Percentiles rank a stretch among this genome's conserved stretches.
These are phyloP conservation scores for Drosophila nigrodunni DNA, from an alignment of 1,140 invertebrate genomes.

Conservation along the genomic window DNA sequence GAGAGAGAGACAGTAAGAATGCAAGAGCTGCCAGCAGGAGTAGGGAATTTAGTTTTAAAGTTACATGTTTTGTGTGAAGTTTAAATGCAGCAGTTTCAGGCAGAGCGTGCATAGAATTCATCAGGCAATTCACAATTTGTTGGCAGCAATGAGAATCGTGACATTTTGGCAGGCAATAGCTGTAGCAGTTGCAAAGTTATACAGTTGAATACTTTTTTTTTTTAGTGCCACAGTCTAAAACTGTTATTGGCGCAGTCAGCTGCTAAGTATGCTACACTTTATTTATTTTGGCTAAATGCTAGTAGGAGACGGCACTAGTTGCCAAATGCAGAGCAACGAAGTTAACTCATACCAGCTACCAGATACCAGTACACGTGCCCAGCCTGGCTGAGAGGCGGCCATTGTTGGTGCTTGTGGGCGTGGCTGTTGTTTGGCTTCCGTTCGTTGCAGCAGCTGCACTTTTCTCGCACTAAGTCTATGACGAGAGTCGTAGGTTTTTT, in stretches of 20 bases:
- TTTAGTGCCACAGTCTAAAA: slow-evolving; percentile 13
- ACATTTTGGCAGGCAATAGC: slow-evolving; percentile 41
- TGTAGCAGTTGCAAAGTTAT: slow-evolving; percentile 12
- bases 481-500: slow-evolving; percentile 33
- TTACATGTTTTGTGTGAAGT: slow-evolving; percentile 1
- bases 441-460: slow-evolving; percentile 59
- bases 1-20: slow-evolving; percentile 23
- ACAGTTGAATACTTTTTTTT: background rate
- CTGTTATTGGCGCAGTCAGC: slow-evolving; percentile 46
- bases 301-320: slow-evolving; percentile 37
- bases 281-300: slow-evolving; percentile 21
- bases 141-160: slow-evolving; percentile 56
- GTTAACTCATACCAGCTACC: slow-evolving; percentile 24
- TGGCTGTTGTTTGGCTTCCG: slow-evolving; percentile 35
- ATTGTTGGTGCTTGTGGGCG: slow-evolving; percentile 31
- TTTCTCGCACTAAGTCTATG: slow-evolving; percentile 63
- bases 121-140: slow-evolving; percentile 56
- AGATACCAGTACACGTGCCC: slow-evolving; percentile 64
- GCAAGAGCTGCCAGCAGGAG: slow-evolving; percentile 1
- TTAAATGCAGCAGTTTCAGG: slow-evolving; percentile 31
- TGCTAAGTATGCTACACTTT: slow-evolving; percentile 54
- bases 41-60: slow-evolving; percentile 11
- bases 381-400: slow-evolving; percentile 40
- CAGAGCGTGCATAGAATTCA: slow-evolving; percentile 66
- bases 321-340: slow-evolving; percentile 37